Evolutionary conservation across 2,113 vertebrate genomes (phyloP).

Genomic region (Diadophis punctatus): DNA sequence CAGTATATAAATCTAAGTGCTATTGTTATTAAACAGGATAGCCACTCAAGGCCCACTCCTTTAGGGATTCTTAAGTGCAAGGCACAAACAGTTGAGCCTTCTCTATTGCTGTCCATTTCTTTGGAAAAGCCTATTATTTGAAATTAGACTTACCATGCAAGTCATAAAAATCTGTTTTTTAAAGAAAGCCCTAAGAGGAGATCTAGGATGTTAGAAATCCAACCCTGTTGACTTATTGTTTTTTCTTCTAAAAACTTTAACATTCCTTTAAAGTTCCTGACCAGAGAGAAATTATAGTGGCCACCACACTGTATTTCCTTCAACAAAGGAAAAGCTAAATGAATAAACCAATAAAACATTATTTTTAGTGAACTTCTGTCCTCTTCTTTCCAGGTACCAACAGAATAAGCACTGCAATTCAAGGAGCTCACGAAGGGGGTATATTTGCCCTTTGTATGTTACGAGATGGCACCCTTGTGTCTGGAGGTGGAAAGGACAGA

Average conservation of each 20-base stretch:
- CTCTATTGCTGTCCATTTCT: neutral
- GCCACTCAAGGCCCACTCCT: neutral
- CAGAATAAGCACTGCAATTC: constrained; percentile 89
- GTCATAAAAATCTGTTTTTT: neutral
- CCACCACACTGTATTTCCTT: neutral
- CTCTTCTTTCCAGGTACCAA: constrained; percentile 80
- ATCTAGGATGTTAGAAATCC: neutral
- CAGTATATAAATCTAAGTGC: neutral
- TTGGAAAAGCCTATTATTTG: neutral
- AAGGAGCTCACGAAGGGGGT: constrained; percentile 92
- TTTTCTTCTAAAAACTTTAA: neutral
- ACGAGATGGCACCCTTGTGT: constrained; percentile 88
- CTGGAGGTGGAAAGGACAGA: constrained; percentile 92
- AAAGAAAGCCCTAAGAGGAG: neutral
- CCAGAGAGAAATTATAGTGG: neutral
- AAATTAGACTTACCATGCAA: neutral
- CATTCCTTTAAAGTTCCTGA: neutral
- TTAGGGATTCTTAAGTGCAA: neutral
- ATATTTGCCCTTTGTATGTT: constrained; percentile 96
- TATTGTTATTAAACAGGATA: neutral
- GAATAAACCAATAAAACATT: rapidly evolving
- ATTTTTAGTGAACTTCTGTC: constrained; percentile 4
- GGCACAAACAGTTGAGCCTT: neutral
- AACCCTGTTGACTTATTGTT: neutral
- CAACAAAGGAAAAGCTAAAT: neutral